phyloP scores from a whole-genome alignment of 2,888 invertebrate genomes.

The Lamellibrachia columna region DNA sequence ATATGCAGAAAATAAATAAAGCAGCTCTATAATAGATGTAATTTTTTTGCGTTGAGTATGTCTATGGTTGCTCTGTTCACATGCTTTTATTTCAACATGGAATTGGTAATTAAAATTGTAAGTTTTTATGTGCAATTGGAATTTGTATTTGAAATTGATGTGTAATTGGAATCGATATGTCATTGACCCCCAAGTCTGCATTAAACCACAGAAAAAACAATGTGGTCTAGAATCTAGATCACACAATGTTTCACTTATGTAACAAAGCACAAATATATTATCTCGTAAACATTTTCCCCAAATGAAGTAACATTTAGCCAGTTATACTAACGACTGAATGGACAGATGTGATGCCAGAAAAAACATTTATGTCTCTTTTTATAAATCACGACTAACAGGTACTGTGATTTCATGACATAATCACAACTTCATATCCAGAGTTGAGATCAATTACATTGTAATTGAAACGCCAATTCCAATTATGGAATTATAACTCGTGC shows the following conservation, averaged over 20 bases:
- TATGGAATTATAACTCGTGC: too few relatives aligned
- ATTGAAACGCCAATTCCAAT: too few relatives aligned
- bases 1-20: too few relatives aligned
- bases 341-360: background rate
- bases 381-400: background rate
- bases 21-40: too few relatives aligned
- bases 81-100: too few relatives aligned
- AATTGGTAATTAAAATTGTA: too few relatives aligned
- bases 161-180: too few relatives aligned
- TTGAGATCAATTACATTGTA: background rate
- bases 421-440: background rate
- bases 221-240: background rate
- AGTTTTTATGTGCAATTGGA: too few relatives aligned
- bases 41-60: too few relatives aligned
- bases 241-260: background rate
- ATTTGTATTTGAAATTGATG: too few relatives aligned
- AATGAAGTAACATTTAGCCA: background rate
- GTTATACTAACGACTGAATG: background rate
- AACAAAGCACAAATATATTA: background rate
- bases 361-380: background rate
- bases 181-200: background rate
- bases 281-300: background rate
- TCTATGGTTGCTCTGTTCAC: too few relatives aligned
- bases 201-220: background rate
- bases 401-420: background rate